Evolutionary conservation across 2,888 invertebrate species (phyloP).

Genomic region (Trilocha varians): DNA sequence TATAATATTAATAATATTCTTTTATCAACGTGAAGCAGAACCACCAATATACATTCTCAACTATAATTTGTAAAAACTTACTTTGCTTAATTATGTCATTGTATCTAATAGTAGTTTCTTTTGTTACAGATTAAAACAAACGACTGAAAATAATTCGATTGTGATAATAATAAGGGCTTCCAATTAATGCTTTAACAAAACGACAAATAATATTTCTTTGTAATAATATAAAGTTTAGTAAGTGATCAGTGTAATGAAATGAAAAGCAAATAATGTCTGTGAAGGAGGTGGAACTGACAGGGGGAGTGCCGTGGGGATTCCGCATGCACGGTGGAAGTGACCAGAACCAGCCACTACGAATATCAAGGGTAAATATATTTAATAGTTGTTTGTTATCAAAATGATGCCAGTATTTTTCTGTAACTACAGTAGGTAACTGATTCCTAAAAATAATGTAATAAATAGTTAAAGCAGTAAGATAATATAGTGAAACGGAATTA

Average conservation of each 20-base stretch:
- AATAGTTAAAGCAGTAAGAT: no score
- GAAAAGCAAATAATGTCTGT: conserved; percentile 74
- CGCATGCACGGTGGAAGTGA: conserved; percentile 90
- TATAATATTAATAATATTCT: no score
- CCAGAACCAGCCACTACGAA: conserved; percentile 82
- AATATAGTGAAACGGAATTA: no score
- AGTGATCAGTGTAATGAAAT: conserved; percentile 38
- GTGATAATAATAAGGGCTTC: conserved; percentile 50
- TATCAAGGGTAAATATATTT: conserved; percentile 82
- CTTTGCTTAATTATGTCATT: no score
- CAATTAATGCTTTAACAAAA: conserved; percentile 22
- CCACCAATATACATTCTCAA: not conserved
- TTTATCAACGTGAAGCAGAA: no score
- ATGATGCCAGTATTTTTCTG: no score
- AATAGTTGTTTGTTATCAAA: no score
- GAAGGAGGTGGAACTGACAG: conserved; percentile 82
- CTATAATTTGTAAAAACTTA: no score
- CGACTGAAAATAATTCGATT: conserved; percentile 34
- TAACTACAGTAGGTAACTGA: no score
- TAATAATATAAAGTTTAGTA: conserved; percentile 29
- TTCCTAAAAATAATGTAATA: no score
- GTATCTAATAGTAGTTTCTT: conserved; percentile 2
- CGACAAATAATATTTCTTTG: not conserved
- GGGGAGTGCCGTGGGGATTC: conserved; percentile 92
- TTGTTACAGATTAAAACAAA: conserved; percentile 41